Conservation (phyloP, 2,888 invertebrate genomes). For the Idaea biselata region DNA sequence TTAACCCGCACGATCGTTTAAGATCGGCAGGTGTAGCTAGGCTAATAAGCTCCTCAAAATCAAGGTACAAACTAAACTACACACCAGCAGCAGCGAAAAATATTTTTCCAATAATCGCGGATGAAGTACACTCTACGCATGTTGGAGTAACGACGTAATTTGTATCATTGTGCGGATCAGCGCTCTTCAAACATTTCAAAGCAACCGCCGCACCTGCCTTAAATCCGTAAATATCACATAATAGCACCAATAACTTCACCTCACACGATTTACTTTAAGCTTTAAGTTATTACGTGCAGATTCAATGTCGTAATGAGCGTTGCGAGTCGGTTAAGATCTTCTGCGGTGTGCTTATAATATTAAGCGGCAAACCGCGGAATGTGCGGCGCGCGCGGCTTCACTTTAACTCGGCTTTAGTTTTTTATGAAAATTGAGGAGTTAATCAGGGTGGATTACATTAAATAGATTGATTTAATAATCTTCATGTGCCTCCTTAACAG, state of each 20-base stretch:
- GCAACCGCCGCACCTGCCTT: conserved; percentile 67
- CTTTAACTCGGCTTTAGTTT: conserved; percentile 27
- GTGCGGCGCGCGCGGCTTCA: conserved; percentile 47
- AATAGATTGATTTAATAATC: not conserved
- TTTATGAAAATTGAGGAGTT: conserved; percentile 34
- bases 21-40: too few relatives aligned
- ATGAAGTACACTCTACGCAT: conserved; percentile 23
- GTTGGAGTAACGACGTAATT: conserved; percentile 61
- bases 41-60: too few relatives aligned
- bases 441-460: conserved; percentile 14
- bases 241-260: conserved; percentile 39
- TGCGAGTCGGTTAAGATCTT: conserved; percentile 27
- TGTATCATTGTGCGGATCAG: conserved; percentile 65
- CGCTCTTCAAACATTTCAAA: conserved; percentile 58
- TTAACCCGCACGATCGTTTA: too few relatives aligned
- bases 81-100: not conserved
- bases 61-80: not conserved
- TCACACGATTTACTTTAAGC: conserved; percentile 25
- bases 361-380: conserved; percentile 71
- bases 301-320: conserved; percentile 21
- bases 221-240: conserved; percentile 58
- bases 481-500: not conserved
- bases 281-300: conserved; percentile 23
- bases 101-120: conserved; percentile 13
- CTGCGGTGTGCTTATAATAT: conserved; percentile 36